A percentile compares a stretch with the other conserved stretches of the same genome.
phyloP scores from a whole-genome alignment of 2,888 invertebrate genomes.

The Drosophila mulleri region DNA sequence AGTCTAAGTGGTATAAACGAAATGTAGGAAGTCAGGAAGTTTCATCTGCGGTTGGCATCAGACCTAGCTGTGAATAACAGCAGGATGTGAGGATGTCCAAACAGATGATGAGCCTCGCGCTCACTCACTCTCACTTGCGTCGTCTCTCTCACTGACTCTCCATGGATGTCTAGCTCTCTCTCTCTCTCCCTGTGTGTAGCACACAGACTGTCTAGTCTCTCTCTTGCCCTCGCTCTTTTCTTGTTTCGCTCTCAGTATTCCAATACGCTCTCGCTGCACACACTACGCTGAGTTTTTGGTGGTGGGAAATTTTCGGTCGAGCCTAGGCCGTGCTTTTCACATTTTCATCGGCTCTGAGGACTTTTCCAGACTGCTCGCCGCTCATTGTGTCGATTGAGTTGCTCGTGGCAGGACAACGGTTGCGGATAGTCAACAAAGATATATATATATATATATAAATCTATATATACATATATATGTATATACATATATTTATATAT shows the following conservation, averaged over 20 bases:
- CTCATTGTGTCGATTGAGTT: constrained; percentile 85
- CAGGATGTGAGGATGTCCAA: constrained; percentile 66
- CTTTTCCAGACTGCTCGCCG: constrained; percentile 73
- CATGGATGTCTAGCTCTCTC: no score
- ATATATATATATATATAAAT: background rate
- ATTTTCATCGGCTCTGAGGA: constrained; percentile 72
- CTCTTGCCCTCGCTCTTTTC: constrained; percentile 1
- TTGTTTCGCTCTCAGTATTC: constrained; percentile 19
- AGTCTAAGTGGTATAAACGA: constrained; percentile 52
- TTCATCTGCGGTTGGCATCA: constrained; percentile 70
- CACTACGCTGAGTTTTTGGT: constrained; percentile 39
- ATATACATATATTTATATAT: background rate
- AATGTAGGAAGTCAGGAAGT: constrained; percentile 72
- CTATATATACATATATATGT: background rate
- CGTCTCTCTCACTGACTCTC: constrained; percentile 6
- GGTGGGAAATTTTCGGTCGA: constrained; percentile 61
- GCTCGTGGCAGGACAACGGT: constrained; percentile 84
- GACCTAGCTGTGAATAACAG: constrained; percentile 45
- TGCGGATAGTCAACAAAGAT: constrained; percentile 51
- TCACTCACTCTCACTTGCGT: constrained; percentile 10
- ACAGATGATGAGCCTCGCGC: constrained; percentile 55
- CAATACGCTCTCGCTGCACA: constrained; percentile 47
- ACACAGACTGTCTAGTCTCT: background rate
- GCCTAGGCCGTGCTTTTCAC: constrained; percentile 51
- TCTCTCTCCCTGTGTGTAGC: background rate